Base-by-base conservation (phyloP, 1,140 invertebrate species). In the Micrasema minimum region DNA sequence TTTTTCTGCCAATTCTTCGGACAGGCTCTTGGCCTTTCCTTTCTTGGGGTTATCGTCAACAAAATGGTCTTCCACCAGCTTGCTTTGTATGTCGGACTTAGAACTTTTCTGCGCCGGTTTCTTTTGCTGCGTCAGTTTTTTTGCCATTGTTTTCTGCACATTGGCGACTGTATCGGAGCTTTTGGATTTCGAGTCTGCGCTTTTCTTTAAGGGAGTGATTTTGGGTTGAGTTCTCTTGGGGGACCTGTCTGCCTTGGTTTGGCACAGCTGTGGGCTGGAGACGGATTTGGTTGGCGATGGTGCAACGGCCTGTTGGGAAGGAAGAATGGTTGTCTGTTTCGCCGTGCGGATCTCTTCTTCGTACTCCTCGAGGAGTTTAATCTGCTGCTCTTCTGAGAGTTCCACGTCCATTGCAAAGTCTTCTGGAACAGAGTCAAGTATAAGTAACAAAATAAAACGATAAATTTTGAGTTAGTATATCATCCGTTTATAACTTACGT, bases 361-460 rank as follows among this genome's bases (percentile, higher is more conserved):
- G 76, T 88, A 89, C 77, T 87, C 85, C 77, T 88, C 86, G 75
- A 88, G 78, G 67, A 87, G 80, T 75, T 86, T 78, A 0, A 80
- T 88, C 74, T 88, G 86, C 74, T 88, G 84, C 80, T 88, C 87
- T 76, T 88, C 87, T 3, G 86, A 86, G 14, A 88, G 78, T 80
- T 87, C 86, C 20, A 88, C 80, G 77, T 87, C 81, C 74, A 81
- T 79, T 18, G 85, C 85, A 79, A 87, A 87, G 79, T 88, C 86
- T 82, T 87, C 86, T 87, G 80, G 69, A 81, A 78, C 79, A 62
- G n/a, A 57, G n/a, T 57, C 11, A 1, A 6, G 53, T n/a, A 43
- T 0, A 43, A 43, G 5, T 43, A 43, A 38, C 37, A 38, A 6
- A 11, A 38, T 11, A 48, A 48, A 48, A 9, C 16, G 45, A 48